Evolutionary conservation across 2,797 vertebrate species (phyloP), one percentile per base, ranked within the genome.

Genomic region (Tapera naevia): DNA sequence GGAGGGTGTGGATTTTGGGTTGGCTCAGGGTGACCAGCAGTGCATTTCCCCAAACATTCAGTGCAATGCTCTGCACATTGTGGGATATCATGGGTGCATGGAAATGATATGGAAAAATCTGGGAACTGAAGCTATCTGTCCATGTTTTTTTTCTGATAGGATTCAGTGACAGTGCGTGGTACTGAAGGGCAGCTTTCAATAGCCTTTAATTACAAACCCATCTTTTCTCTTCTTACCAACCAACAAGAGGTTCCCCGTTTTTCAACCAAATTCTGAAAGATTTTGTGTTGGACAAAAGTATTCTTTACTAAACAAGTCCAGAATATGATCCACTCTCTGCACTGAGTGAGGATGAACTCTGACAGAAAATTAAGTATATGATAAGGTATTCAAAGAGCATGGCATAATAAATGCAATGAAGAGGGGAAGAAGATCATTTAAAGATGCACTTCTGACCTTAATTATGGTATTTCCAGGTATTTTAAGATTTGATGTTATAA

Each of bases 201-300:
- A 39, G 17, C 48, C 37, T 79, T 62, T 72, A 33, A 39, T 57
- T 73, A 51, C 3, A 28, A 74, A 89, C 8, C 9, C 18, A 5
- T 50, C 12, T 78, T 83, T 78, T 57, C 25, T 71, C 32, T 81
- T 85, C n/a, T 69, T 35, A 27, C 30, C 84, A 13, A 3, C 30
- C 32, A 7, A 10, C n/a, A 24, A 39, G 9, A 28, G 0, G 1
- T 65, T n/a, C n/a, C 18, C 33, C 60, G 2, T 35, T 79, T n/a
- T 62, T 16, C 48, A 81, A 32, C 1, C 3, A 64, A 66, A 53
- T 45, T 81, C 37, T 30, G 27, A 67, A 88, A 57, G 33, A 61
- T 71, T 10, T 11, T 11, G 18, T 17, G 33, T 75, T 0, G 1
- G 28, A 30, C 7, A 66, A 80, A 74, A 56, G 13, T 11, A 13